These are phyloP conservation scores for Choristoneura fumiferana DNA, from an alignment of 1,140 invertebrate genomes.

Conservation along the genomic window DNA sequence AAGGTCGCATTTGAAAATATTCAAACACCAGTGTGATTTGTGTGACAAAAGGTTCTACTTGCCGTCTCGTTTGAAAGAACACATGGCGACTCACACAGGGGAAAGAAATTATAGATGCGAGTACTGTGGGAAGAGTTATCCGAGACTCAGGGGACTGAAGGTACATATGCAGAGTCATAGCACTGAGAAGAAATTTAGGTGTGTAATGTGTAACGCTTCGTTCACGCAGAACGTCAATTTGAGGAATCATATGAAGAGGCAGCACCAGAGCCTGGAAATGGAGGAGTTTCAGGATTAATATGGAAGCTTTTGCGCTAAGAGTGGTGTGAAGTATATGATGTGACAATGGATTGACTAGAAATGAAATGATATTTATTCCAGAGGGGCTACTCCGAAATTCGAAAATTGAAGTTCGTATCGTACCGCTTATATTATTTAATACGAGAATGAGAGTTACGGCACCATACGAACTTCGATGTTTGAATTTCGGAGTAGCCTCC, in stretches of 20 bases:
- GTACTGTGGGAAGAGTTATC: constrained; percentile 63
- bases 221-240: constrained; percentile 17
- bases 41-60: constrained; percentile 66
- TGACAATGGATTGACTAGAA: too few relatives aligned
- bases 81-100: constrained; percentile 62
- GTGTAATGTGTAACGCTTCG: not conserved
- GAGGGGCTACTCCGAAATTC: too few relatives aligned
- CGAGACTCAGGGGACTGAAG: constrained; percentile 47
- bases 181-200: constrained; percentile 39
- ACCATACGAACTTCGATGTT: too few relatives aligned
- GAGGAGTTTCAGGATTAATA: constrained; percentile 16
- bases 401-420: too few relatives aligned
- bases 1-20: constrained; percentile 55
- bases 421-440: too few relatives aligned
- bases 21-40: constrained; percentile 61
- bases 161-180: constrained; percentile 59
- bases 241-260: constrained; percentile 25
- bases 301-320: too few relatives aligned
- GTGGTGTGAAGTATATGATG: too few relatives aligned
- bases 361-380: too few relatives aligned
- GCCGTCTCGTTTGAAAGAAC: constrained; percentile 56
- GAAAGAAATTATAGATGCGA: constrained; percentile 67
- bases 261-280: constrained; percentile 21
- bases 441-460: too few relatives aligned
- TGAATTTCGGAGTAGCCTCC: too few relatives aligned